These are phyloP conservation scores for Panzeria rudis DNA, from an alignment of 2,888 invertebrate genomes.

Conservation along the genomic window DNA sequence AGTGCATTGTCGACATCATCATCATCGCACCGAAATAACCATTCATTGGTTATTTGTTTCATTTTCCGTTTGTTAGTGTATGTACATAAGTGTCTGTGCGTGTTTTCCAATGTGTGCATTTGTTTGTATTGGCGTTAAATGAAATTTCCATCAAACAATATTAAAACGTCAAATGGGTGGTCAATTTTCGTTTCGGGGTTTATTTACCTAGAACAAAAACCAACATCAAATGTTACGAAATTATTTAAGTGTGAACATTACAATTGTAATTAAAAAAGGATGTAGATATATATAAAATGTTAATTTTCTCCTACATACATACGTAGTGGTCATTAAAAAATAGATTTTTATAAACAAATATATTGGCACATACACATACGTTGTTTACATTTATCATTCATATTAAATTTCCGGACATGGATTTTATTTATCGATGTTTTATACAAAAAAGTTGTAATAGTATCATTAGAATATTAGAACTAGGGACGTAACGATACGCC, in stretches of 20 bases:
- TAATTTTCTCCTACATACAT: not conserved
- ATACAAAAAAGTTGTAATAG: no score
- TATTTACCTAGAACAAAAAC: constrained; percentile 52
- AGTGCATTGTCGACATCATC: not conserved
- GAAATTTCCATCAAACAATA: constrained; percentile 67
- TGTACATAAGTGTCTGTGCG: not conserved
- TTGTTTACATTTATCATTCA: no score
- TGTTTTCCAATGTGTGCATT: constrained; percentile 9
- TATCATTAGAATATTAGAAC: no score
- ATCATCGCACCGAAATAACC: constrained; percentile 17
- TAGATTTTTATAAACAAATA: not conserved
- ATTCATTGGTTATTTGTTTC: constrained; percentile 60
- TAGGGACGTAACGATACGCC: no score
- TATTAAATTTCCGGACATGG: no score
- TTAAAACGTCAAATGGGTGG: constrained; percentile 70
- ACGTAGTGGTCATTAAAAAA: not conserved
- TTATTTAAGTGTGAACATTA: constrained; percentile 62
- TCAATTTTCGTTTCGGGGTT: constrained; percentile 57
- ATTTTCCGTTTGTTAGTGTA: constrained; percentile 31
- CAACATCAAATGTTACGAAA: constrained; percentile 56
- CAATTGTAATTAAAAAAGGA: constrained; percentile 65
- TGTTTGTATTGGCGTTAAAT: constrained; percentile 46
- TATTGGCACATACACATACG: not conserved
- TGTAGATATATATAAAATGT: not conserved
- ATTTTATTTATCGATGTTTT: no score